Base-by-base conservation (phyloP, 2,888 invertebrate species). In the Ophioninae sp. region DNA sequence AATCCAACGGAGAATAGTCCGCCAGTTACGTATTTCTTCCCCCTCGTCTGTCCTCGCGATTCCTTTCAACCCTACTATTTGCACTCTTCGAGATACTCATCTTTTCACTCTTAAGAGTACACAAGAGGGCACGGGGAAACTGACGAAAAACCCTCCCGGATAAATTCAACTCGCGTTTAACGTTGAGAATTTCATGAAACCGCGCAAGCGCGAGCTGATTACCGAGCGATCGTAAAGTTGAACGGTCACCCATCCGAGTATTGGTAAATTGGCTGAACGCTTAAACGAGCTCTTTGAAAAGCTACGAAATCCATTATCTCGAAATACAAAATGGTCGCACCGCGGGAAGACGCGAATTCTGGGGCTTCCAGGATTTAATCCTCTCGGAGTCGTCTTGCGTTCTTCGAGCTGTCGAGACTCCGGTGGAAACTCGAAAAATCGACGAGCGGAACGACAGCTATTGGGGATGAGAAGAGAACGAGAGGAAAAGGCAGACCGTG, bases 311-410 rank as follows among this genome's bases (percentile, higher is more conserved):
- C 5, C 50, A 50, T 50, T 50, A 50, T 50, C 13, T 50, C 3
- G 50, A 50, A 50, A 50, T 8, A 13, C 5, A 50, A 13, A 50
- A 50, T 5, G 50, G 13, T 13, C 3, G 3, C 5, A 13, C 50
- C 17, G 13, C 2, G 17, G 13, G 50, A 10, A 50, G 50, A 50
- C 50, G 50, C 50, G 50, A 50, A 50, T 59, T 70, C 20, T 57
- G 10, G 20, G 7, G 30, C 5, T 21, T 10, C 41, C 30, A 80
- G 37, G n/a, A 80, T 73, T 83, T 80, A 73, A 81, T 83, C 81
- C 77, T 57, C 77, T 65, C 57, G 77, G 81, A 37, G 64, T 20
- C 64, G 50, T 77, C 56, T 65, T 41, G 68, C 83, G 68, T 83
- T 80, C 75, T 77, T 77, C 73, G 13, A 41, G 80, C 72, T 69